A percentile compares a stretch with the other conserved stretches of the same genome.
phyloP scores from a whole-genome alignment of 2,797 vertebrate species.

The Scolopax bukidnonensis region DNA sequence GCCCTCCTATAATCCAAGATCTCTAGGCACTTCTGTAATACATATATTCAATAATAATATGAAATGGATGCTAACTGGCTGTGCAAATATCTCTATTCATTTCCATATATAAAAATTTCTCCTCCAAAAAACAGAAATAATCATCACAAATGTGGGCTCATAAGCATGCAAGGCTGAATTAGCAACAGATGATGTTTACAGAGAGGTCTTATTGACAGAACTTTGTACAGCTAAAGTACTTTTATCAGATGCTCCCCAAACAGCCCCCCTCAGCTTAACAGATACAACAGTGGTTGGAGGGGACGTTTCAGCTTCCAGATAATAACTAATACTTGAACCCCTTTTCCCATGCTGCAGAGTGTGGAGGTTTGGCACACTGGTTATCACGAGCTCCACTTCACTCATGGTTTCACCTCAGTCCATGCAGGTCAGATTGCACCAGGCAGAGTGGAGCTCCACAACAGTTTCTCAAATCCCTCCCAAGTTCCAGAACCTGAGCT shows the following conservation, averaged over 20 bases:
- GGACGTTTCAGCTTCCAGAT: background rate
- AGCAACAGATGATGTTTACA: constrained; percentile 47
- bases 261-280: background rate
- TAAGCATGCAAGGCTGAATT: constrained; percentile 35
- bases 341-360: background rate
- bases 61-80: background rate
- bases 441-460: background rate
- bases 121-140: constrained; percentile 22
- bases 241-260: background rate
- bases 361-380: background rate
- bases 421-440: background rate
- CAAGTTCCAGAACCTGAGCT: background rate
- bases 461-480: background rate
- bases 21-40: background rate
- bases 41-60: background rate
- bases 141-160: background rate
- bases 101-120: constrained; percentile 31
- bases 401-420: background rate
- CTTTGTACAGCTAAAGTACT: background rate
- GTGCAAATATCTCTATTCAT: constrained; percentile 9
- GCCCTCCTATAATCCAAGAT: background rate
- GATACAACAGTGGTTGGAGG: background rate
- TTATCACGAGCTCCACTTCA: background rate
- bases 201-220: background rate
- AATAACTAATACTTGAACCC: background rate